Percentiles rank a stretch among this genome's conserved stretches.
phyloP scores from a whole-genome alignment of 2,888 invertebrate species.

The Napeogenes sylphis region DNA sequence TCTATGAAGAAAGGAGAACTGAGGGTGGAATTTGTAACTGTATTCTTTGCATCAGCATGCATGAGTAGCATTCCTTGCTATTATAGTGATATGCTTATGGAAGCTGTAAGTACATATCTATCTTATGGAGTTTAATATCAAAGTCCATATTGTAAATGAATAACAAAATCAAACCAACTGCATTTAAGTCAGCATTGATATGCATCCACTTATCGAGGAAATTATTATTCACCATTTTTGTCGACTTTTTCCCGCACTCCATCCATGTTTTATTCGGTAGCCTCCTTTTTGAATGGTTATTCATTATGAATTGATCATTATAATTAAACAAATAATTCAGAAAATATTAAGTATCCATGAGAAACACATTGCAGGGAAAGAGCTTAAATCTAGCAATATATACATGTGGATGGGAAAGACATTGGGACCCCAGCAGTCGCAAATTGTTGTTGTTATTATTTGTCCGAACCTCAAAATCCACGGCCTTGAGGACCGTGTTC shows the following conservation, averaged over 20 bases:
- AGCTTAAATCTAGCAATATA: constrained; percentile 40
- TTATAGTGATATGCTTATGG: constrained; percentile 44
- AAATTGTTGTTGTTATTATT: constrained; percentile 35
- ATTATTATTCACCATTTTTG: no score
- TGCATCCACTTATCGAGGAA: no score
- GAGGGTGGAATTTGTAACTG: constrained; percentile 42
- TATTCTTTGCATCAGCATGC: constrained; percentile 36
- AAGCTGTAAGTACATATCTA: constrained; percentile 37
- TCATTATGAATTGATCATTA: no score
- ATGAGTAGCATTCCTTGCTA: constrained; percentile 38
- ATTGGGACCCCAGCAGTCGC: constrained; percentile 35
- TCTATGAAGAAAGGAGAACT: constrained; percentile 34
- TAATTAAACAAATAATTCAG: no score
- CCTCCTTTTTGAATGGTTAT: no score
- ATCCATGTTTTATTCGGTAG: no score
- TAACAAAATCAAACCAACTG: no score
- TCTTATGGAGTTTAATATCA: no score
- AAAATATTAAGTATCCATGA: no score
- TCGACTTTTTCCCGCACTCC: no score
- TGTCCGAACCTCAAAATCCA: constrained; percentile 34
- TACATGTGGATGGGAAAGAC: constrained; percentile 43
- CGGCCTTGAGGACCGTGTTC: constrained; percentile 42
- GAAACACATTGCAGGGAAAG: constrained; percentile 36
- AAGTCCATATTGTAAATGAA: no score
- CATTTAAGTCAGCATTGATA: no score